Evolutionary conservation across 1,140 invertebrate species (phyloP), one percentile per base, ranked within the genome.

Genomic region (Lordiphosa stackelbergi): DNA sequence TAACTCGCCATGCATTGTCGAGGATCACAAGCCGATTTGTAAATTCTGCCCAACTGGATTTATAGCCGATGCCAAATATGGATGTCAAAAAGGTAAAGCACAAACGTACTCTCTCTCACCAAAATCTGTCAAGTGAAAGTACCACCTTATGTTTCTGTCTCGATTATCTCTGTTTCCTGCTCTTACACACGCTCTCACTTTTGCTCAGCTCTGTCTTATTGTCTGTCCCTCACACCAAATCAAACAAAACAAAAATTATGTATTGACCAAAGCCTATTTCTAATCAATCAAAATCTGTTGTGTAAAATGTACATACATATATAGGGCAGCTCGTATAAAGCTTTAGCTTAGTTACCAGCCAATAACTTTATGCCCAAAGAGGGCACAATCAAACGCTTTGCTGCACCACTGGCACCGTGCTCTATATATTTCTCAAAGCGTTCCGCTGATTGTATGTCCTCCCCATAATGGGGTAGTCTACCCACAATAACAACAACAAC

Each of bases 31-130:
- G 90, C 93, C 95, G 68, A 93, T 95, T 88, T 96, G 95, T 94
- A 95, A 96, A 92, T 96, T 96, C 92, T 97, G 95, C 92, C 95
- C 95, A 85, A 91, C 91, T 89, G 95, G 95, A 91, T 96, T 94
- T 91, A 92, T 93, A 90, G 91, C 93, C 89, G 95, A 96, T 90
- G 90, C 92, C 88, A 94, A 93, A 91, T 94, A 94, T 91, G 95
- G 95, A 93, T 97, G 95, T 91, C 92, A 95, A 90, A 95, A 96
- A 96, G 95, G 95, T 96, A 96, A 85, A 85, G 53, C 54, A 83
- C 77, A 77, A 56, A 73, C 49, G 69, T 81, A 77, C 64, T 77
- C 60, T 75, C 77, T 83, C 53, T 81, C 75, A 72, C 77, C 69
- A 64, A 66, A 59, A 61, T 70, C 71, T 75, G 59, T 69, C 68